phyloP scores from a whole-genome alignment of 2,797 vertebrate genomes.

The Morelia viridis region DNA sequence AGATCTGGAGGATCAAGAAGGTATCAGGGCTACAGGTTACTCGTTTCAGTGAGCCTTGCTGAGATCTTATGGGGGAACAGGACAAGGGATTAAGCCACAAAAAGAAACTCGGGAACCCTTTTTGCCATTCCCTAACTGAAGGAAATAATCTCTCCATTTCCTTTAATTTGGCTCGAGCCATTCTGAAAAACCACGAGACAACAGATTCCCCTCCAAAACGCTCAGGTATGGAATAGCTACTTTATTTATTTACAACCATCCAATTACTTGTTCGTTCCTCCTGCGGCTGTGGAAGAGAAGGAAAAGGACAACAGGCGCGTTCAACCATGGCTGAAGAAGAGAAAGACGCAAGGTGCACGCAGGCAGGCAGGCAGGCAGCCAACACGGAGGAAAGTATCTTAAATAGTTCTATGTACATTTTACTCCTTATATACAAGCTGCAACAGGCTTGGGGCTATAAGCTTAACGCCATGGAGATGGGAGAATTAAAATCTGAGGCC shows the following conservation, averaged over 20 bases:
- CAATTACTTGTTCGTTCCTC: conserved; percentile 1
- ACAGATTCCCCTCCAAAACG: not conserved
- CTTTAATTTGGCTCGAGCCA: rapidly evolving
- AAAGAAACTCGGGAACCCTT: not conserved
- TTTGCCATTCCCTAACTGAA: not conserved
- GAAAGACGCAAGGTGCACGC: not conserved
- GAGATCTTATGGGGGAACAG: not conserved
- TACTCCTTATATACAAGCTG: conserved; percentile 35
- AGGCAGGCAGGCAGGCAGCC: not conserved
- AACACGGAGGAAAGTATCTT: conserved; percentile 2
- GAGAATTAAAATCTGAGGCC: not conserved
- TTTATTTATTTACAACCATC: conserved; percentile 47
- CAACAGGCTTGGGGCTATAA: not conserved
- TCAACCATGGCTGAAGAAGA: not conserved
- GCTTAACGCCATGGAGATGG: not conserved
- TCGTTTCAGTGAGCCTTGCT: not conserved
- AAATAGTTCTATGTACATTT: conserved; percentile 33
- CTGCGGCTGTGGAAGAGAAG: not conserved
- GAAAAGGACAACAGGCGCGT: not conserved
- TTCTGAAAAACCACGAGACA: not conserved
- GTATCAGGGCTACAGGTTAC: not conserved
- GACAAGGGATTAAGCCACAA: not conserved
- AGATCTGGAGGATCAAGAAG: not conserved
- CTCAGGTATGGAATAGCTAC: not conserved
- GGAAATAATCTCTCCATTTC: not conserved